phyloP scores from a whole-genome alignment of 2,797 vertebrate species.

The Sylvia borin region DNA sequence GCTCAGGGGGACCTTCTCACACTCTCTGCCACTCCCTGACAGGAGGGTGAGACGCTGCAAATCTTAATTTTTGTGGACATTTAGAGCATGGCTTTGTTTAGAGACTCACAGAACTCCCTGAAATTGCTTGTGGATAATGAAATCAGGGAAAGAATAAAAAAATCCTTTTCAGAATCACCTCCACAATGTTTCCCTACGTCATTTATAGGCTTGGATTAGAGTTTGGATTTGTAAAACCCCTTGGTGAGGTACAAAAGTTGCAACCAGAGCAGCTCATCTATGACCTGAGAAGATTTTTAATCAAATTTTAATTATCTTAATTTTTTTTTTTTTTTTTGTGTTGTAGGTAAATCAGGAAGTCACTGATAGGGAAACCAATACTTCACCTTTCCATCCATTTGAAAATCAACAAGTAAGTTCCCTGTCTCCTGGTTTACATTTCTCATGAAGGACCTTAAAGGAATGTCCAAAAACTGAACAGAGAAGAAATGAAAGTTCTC shows the following conservation, averaged over 20 bases:
- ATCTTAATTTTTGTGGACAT: not conserved
- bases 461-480: not conserved
- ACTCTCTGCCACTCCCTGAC: not conserved
- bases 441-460: not conserved
- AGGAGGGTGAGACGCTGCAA: not conserved
- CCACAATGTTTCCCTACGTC: not conserved
- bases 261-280: not conserved
- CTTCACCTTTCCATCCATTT: conserved; percentile 80
- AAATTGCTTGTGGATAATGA: not conserved
- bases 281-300: not conserved
- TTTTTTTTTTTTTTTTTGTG: not conserved
- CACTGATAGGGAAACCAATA: conserved; percentile 82
- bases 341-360: conserved; percentile 75
- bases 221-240: not conserved
- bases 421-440: not conserved
- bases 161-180: not conserved
- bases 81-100: not conserved
- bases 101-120: not conserved
- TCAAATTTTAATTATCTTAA: not conserved
- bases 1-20: not conserved
- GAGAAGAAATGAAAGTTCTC: not conserved
- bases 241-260: not conserved
- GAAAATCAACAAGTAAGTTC: conserved; percentile 85
- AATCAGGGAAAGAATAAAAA: not conserved
- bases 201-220: not conserved